Evolutionary conservation across 2,888 invertebrate genomes (phyloP).

Genomic region (Drosophila lutescens): DNA sequence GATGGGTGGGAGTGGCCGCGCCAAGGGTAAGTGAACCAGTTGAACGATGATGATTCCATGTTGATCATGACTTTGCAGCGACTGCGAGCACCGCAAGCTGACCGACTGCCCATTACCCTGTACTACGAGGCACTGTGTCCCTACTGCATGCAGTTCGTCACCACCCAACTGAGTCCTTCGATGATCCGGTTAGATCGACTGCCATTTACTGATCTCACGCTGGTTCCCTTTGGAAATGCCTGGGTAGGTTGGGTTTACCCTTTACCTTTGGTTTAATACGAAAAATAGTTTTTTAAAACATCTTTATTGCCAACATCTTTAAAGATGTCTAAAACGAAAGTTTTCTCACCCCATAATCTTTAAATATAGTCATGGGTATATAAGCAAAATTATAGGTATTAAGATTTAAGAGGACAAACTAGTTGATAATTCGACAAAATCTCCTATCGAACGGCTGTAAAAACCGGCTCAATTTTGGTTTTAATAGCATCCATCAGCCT

Average conservation of each 20-base stretch:
- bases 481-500: neutral
- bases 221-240: constrained; percentile 78
- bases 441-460: no score
- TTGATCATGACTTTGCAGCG: constrained; percentile 32
- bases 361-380: no score
- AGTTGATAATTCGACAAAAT: neutral
- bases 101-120: constrained; percentile 58
- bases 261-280: no score
- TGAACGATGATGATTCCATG: neutral
- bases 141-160: constrained; percentile 68
- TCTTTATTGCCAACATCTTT: no score
- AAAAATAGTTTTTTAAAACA: no score
- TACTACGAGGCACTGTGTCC: constrained; percentile 76
- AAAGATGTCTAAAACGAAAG: no score
- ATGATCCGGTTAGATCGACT: constrained; percentile 54
- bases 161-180: constrained; percentile 56
- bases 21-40: constrained; percentile 28
- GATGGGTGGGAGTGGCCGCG: constrained; percentile 8
- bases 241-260: constrained; percentile 33
- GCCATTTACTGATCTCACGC: constrained; percentile 54
- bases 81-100: neutral
- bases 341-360: no score
- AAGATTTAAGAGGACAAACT: neutral
- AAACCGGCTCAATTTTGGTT: neutral
- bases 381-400: neutral